Evolutionary conservation across 2,888 invertebrate species (phyloP), one percentile per base, ranked within the genome.

Genomic region (Tiphia femorata): DNA sequence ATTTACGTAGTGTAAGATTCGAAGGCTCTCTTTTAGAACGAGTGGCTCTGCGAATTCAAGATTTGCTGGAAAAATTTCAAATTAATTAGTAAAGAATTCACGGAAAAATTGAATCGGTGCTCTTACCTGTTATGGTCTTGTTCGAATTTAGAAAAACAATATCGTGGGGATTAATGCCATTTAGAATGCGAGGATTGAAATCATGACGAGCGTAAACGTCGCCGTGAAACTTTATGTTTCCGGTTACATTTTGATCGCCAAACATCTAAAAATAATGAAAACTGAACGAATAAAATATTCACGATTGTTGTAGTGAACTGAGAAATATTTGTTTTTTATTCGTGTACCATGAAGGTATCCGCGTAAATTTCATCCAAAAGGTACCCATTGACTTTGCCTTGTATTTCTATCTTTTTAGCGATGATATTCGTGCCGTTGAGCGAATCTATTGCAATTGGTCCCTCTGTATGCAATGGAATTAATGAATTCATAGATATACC

Each of bases 341-440:
- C n/a, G 41, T 20, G 1, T 79, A 88, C 88, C 87, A 86, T 82
- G 8, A 88, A 73, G 0, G 88, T 87, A 56, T 87, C 87, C 14
- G 76, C 54, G 50, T 82, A 84, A 70, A 87, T 86, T 29, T 81
- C 57, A 1, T 73, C 55, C 14, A 89, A 73, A 62, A 85, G 74
- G 1, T 82, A 58, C 0, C 76, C 83, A 69, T 89, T 89, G 0
- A 86, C 68, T 0, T 29, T 61, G 1, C 83, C 84, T 8, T 10
- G 20, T 8, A 72, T 54, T 12, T 68, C 49, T 12, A 79, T 10
- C 6, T 70, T 65, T 10, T 66, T 57, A 0, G 78, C 72, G 1
- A 61, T 70, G 7, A 87, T 54, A 55, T 85, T 78, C 0, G 68
- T 69, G 42, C 86, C 80, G 1, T 68, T 49, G 1, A 88, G 56